Evolutionary conservation across 2,888 invertebrate genomes (phyloP).

Genomic region (Rhingia campestris): DNA sequence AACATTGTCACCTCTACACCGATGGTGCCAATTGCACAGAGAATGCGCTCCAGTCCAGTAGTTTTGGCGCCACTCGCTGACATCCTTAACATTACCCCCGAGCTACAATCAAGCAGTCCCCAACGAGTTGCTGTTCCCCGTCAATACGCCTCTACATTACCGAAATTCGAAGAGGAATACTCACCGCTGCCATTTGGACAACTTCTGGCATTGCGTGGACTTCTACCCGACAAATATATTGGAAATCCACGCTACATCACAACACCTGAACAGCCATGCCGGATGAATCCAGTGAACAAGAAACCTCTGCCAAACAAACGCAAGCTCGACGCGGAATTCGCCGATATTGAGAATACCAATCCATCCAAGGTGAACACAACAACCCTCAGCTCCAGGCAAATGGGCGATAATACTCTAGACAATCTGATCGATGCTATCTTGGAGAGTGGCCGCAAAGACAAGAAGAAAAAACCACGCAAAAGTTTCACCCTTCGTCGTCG

Average conservation of each 20-base stretch:
- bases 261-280: constrained; percentile 60
- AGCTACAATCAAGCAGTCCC: constrained; percentile 56
- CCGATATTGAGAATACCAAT: constrained; percentile 61
- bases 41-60: constrained; percentile 77
- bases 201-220: constrained; percentile 80
- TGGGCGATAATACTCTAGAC: constrained; percentile 81
- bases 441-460: constrained; percentile 81
- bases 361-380: constrained; percentile 59
- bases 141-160: constrained; percentile 81
- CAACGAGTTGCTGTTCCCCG: constrained; percentile 56
- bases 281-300: background rate
- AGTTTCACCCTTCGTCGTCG: constrained; percentile 80
- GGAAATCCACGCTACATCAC: constrained; percentile 80
- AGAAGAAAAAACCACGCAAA: constrained; percentile 78
- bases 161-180: constrained; percentile 81
- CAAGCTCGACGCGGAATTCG: constrained; percentile 79
- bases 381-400: constrained; percentile 77
- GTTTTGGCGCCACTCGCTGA: constrained; percentile 79
- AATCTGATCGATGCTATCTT: constrained; percentile 82
- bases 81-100: constrained; percentile 78
- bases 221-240: constrained; percentile 80
- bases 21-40: constrained; percentile 69
- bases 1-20: constrained; percentile 80
- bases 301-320: constrained; percentile 76
- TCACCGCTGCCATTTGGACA: constrained; percentile 81